These are phyloP conservation scores for Manis pentadactyla DNA, from an alignment of 2,797 vertebrate species.

Conservation along the genomic window DNA sequence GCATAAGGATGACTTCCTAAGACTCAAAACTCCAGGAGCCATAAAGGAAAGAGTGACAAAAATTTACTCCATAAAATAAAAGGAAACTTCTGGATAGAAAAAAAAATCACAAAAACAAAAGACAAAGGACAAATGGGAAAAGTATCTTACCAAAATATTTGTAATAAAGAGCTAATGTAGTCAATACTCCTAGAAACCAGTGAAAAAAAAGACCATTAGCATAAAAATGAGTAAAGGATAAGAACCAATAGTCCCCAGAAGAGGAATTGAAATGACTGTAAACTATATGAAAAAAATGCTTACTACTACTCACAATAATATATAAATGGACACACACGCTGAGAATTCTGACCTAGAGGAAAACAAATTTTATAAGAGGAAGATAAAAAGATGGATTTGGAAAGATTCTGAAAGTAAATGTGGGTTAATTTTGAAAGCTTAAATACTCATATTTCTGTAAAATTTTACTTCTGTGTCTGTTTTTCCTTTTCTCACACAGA, in stretches of 20 bases:
- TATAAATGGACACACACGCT: not conserved
- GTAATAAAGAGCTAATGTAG: slow-evolving; percentile 3
- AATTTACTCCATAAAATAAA: slow-evolving; percentile 19
- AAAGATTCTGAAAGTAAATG: not conserved
- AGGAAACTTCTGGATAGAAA: not conserved
- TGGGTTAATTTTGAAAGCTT: not conserved
- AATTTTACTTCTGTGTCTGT: slow-evolving; percentile 25
- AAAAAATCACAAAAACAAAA: slow-evolving; percentile 1
- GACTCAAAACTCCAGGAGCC: slow-evolving; percentile 3
- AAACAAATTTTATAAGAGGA: not conserved
- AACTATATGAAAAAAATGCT: not conserved
- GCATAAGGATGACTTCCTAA: slow-evolving; percentile 9
- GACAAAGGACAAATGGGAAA: not conserved
- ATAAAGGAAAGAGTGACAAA: not conserved
- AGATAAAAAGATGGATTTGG: not conserved
- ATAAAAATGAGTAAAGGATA: slow-evolving; percentile 4
- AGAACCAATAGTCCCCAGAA: not conserved
- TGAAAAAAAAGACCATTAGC: not conserved
- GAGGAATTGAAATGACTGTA: not conserved
- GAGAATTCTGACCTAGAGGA: slow-evolving; percentile 13
- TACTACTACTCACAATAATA: not conserved
- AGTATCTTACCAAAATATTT: not conserved
- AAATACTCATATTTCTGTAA: slow-evolving; percentile 9
- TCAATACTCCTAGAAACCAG: not conserved
- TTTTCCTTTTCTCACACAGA: slow-evolving; percentile 18